These are phyloP conservation scores for Amblyjoppa fuscipennis DNA, from an alignment of 2,888 invertebrate genomes.

Conservation along the genomic window DNA sequence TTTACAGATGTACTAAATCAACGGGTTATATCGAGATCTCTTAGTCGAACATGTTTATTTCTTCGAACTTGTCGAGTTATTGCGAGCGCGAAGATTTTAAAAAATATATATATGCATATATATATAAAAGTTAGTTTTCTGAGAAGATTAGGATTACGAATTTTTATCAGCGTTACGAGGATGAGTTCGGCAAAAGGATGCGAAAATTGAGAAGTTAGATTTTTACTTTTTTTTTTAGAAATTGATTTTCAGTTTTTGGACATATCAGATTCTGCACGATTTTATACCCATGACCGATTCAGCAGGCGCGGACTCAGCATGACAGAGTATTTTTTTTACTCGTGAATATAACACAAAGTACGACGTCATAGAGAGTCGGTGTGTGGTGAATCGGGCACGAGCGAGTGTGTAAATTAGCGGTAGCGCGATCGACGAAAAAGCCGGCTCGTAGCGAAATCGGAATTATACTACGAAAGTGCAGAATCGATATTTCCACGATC, in stretches of 20 bases:
- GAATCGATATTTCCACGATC: slow-evolving; percentile 7
- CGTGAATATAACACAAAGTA: neutral
- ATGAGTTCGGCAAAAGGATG: slow-evolving; percentile 35
- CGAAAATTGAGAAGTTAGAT: neutral
- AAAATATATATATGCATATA: neutral
- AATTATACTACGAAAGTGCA: neutral
- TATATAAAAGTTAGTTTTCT: neutral
- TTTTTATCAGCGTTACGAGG: slow-evolving; percentile 11
- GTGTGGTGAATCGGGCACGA: neutral
- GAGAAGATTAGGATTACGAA: neutral
- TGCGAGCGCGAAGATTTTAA: neutral
- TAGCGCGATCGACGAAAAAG: neutral
- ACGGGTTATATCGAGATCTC: slow-evolving; percentile 1
- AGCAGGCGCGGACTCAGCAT: neutral
- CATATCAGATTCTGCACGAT: neutral
- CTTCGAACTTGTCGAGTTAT: neutral
- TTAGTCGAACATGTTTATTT: neutral
- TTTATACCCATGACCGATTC: neutral
- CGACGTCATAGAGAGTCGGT: slow-evolving; percentile 4
- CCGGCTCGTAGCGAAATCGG: neutral
- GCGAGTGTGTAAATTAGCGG: neutral
- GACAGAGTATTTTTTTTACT: neutral
- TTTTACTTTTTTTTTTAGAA: neutral
- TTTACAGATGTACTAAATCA: neutral
- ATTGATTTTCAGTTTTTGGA: neutral